Evolutionary conservation across 2,797 vertebrate species (phyloP).

Genomic region (Periparus ater): DNA sequence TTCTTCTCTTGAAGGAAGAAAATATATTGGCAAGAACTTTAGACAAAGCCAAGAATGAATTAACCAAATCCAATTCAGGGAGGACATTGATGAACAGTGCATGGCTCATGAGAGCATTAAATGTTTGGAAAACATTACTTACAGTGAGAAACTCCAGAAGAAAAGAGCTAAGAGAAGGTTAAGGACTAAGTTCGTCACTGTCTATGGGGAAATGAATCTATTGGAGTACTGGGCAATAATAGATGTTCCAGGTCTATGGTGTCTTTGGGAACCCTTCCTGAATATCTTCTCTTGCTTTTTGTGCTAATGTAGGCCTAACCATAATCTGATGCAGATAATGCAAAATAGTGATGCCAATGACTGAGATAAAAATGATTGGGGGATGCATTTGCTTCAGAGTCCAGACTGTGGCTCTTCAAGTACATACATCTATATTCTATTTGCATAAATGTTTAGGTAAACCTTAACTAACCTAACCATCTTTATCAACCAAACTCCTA

Average conservation of each 20-base stretch:
- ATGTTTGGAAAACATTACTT: constrained; percentile 30
- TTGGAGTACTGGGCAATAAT: background rate
- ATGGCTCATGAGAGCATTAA: background rate
- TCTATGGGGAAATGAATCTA: background rate
- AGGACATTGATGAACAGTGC: constrained; percentile 36
- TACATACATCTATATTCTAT: background rate
- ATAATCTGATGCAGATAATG: background rate
- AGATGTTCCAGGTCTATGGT: background rate
- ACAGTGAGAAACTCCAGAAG: constrained; percentile 12
- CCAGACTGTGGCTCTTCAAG: background rate
- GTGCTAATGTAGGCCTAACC: background rate
- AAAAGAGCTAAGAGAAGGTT: constrained; percentile 2
- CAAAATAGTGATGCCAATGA: background rate
- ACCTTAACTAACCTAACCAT: background rate
- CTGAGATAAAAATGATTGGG: background rate
- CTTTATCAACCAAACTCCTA: background rate
- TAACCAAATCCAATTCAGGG: constrained; percentile 11
- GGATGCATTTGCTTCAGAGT: background rate
- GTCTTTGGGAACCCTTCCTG: background rate
- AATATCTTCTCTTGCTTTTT: background rate
- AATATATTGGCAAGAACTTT: constrained; percentile 31
- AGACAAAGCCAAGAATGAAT: constrained; percentile 33
- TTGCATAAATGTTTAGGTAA: background rate
- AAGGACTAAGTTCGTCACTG: background rate
- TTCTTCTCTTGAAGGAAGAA: constrained; percentile 2